Evolutionary conservation across 2,797 vertebrate genomes (phyloP).

Genomic region (Sorex maritimensis): DNA sequence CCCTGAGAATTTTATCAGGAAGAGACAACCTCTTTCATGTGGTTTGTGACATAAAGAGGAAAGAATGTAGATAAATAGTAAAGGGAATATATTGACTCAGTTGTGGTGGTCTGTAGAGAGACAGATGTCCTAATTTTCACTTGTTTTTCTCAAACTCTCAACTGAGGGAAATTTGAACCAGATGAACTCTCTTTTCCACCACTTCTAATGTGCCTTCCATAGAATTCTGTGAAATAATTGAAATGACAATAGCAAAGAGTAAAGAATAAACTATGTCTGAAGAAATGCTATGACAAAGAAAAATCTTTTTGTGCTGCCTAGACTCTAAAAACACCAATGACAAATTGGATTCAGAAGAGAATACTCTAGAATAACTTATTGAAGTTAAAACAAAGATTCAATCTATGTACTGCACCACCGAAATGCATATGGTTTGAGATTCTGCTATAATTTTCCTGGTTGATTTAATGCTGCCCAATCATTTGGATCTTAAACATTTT

Average conservation of each 20-base stretch:
- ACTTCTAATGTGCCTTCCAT: too few species aligned
- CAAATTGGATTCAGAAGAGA: not conserved
- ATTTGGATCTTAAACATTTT: not conserved
- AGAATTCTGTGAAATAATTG: constrained; percentile 17
- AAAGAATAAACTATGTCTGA: not conserved
- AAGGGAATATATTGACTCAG: too few species aligned
- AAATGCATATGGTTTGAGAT: not conserved
- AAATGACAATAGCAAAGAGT: constrained; percentile 26
- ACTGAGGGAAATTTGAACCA: too few species aligned
- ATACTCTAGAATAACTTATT: accelerated
- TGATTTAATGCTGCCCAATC: not conserved
- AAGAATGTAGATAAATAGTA: too few species aligned
- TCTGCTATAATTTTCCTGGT: not conserved
- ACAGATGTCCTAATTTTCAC: too few species aligned
- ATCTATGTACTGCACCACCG: not conserved
- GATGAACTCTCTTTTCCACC: too few species aligned
- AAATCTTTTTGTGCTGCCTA: not conserved
- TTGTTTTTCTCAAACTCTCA: too few species aligned
- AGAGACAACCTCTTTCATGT: too few species aligned
- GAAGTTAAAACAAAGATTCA: too few species aligned
- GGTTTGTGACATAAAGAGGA: too few species aligned
- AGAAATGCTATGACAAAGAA: not conserved
- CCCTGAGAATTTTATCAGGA: too few species aligned
- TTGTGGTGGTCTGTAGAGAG: too few species aligned
- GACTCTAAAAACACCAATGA: not conserved